phyloP scores from a whole-genome alignment of 2,888 invertebrate genomes.

The Drosophila prolongata region DNA sequence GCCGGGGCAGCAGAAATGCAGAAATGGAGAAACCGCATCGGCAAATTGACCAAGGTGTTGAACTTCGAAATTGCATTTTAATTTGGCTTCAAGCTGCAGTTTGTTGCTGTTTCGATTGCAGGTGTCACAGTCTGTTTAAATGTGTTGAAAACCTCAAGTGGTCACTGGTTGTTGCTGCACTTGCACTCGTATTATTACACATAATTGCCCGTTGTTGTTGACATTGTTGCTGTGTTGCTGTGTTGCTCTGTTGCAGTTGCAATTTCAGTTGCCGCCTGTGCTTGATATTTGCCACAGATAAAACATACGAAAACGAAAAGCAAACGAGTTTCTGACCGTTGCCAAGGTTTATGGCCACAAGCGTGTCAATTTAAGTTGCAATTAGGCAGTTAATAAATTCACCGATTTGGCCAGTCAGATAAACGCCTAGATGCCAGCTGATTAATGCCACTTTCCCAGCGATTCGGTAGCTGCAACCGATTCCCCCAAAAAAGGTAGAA shows the following conservation, averaged over 20 bases:
- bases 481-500: slow-evolving; percentile 11
- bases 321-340: slow-evolving; percentile 34
- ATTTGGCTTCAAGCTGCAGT: slow-evolving; percentile 62
- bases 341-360: slow-evolving; percentile 64
- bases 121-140: slow-evolving; percentile 69
- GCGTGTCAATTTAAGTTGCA: slow-evolving; percentile 69
- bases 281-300: slow-evolving; percentile 37
- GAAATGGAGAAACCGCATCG: slow-evolving; percentile 47
- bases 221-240: slow-evolving; percentile 56
- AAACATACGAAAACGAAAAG: slow-evolving; percentile 3
- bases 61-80: slow-evolving; percentile 71
- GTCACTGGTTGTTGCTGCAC: slow-evolving; percentile 43
- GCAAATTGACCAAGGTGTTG: slow-evolving; percentile 74
- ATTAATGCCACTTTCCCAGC: slow-evolving; percentile 63
- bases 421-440: slow-evolving; percentile 23
- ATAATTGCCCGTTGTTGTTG: slow-evolving; percentile 72
- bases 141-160: slow-evolving; percentile 76
- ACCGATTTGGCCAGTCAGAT: slow-evolving; percentile 24
- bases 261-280: slow-evolving; percentile 21
- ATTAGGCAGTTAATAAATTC: slow-evolving; percentile 72
- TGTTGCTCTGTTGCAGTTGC: slow-evolving; percentile 33
- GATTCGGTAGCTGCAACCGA: slow-evolving; percentile 58
- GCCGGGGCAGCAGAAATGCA: background rate
- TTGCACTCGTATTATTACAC: slow-evolving; percentile 62
- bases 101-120: slow-evolving; percentile 54